phyloP scores from a whole-genome alignment of 2,113 vertebrate genomes.

The Setophaga petechia region DNA sequence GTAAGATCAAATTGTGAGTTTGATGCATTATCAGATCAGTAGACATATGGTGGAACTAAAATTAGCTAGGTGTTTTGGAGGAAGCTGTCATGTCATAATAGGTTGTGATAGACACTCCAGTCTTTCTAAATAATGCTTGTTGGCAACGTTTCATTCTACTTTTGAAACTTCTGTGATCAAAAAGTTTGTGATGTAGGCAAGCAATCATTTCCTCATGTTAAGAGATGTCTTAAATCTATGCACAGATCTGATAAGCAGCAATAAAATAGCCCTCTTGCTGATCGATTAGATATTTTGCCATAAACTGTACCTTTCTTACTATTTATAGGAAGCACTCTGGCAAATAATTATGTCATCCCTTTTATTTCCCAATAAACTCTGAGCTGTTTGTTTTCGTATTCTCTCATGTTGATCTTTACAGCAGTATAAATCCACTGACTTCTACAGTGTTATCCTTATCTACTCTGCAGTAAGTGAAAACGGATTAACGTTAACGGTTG shows the following conservation, averaged over 20 bases:
- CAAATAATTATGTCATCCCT: neutral
- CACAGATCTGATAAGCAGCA: neutral
- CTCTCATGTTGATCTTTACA: neutral
- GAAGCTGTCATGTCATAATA: neutral
- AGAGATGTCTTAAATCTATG: neutral
- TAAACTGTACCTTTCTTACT: neutral
- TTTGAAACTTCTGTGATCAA: neutral
- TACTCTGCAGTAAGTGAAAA: neutral
- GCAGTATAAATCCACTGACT: neutral
- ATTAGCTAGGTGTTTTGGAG: neutral
- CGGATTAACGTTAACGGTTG: neutral
- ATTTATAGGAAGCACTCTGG: neutral
- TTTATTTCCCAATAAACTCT: constrained; percentile 22
- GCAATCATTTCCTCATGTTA: neutral
- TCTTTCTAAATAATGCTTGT: neutral
- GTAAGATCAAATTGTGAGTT: neutral
- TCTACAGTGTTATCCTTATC: neutral
- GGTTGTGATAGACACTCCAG: neutral
- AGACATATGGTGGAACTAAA: neutral
- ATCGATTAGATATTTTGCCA: neutral
- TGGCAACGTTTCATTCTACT: neutral
- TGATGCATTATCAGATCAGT: neutral
- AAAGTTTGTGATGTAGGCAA: neutral
- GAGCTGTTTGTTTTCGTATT: neutral
- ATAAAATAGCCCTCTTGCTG: neutral